Evolutionary conservation across 2,888 invertebrate species (phyloP).

Genomic region (Resseliella maxima): DNA sequence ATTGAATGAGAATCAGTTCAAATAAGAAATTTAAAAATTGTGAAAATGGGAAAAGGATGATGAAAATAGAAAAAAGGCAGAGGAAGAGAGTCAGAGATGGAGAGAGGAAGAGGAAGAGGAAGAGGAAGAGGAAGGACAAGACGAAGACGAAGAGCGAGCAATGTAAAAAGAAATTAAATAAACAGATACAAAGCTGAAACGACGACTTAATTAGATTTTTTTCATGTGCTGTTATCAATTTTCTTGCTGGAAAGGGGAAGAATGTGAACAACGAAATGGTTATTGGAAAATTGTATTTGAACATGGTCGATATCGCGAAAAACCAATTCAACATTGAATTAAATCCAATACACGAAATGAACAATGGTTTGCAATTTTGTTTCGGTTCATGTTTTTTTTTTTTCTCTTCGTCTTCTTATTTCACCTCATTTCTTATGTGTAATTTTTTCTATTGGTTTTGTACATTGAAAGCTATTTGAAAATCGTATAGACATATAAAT

Average conservation of each 20-base stretch:
- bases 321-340: conserved; percentile 53
- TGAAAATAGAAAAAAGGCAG: too few relatives aligned
- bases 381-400: not conserved
- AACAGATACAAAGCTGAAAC: conserved; percentile 32
- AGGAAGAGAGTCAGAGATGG: too few relatives aligned
- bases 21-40: too few relatives aligned
- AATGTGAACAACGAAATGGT: not conserved
- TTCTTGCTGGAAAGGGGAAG: not conserved
- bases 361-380: conserved; percentile 3
- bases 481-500: conserved; percentile 37
- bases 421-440: not conserved
- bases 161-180: conserved; percentile 29
- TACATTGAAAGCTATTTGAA: not conserved
- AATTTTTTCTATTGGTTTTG: not conserved
- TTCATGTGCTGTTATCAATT: conserved; percentile 37
- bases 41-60: too few relatives aligned
- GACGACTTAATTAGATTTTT: conserved; percentile 54
- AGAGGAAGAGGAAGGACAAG: not conserved
- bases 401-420: not conserved
- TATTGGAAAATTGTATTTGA: conserved; percentile 5
- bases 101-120: not conserved
- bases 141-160: too few relatives aligned
- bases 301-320: conserved; percentile 36
- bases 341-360: conserved; percentile 35
- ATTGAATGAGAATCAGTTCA: too few relatives aligned